These are phyloP conservation scores for Drosophila arizonae DNA, from an alignment of 1,140 invertebrate species.

Conservation along the genomic window DNA sequence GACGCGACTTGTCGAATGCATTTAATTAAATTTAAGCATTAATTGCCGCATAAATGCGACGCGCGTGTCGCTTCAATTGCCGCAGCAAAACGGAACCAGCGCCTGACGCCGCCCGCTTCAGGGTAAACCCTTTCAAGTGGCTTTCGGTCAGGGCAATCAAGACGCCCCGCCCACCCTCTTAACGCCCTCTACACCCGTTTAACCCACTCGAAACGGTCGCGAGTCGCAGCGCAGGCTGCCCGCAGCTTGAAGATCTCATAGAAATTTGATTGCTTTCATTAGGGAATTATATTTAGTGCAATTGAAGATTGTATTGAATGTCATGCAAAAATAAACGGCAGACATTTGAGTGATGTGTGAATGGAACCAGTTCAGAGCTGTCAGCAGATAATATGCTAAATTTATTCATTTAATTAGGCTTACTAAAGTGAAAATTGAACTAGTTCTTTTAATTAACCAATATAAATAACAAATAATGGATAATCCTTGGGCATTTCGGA, in stretches of 20 bases:
- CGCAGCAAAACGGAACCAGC: conserved; percentile 14
- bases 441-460: too few relatives aligned
- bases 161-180: conserved; percentile 6
- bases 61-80: conserved; percentile 77
- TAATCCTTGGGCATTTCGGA: too few relatives aligned
- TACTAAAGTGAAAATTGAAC: too few relatives aligned
- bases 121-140: conserved; percentile 70
- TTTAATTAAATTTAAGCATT: conserved; percentile 78
- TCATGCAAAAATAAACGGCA: conserved; percentile 11
- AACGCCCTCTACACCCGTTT: neutral
- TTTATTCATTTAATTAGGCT: too few relatives aligned
- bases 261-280: conserved; percentile 61
- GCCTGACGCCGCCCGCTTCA: neutral
- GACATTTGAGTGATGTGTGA: neutral
- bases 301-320: conserved; percentile 36
- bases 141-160: conserved; percentile 27
- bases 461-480: too few relatives aligned
- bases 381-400: conserved; percentile 3
- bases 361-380: conserved; percentile 16
- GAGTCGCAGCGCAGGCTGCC: conserved; percentile 33
- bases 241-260: conserved; percentile 59
- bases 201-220: neutral
- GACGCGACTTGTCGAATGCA: conserved; percentile 48
- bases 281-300: conserved; percentile 22
- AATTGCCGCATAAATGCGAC: conserved; percentile 68